Evolutionary conservation across 64 coral and sea anemone genomes (phyloP), one percentile per base, ranked within the genome.

Genomic region (Stylophora pistillata): DNA sequence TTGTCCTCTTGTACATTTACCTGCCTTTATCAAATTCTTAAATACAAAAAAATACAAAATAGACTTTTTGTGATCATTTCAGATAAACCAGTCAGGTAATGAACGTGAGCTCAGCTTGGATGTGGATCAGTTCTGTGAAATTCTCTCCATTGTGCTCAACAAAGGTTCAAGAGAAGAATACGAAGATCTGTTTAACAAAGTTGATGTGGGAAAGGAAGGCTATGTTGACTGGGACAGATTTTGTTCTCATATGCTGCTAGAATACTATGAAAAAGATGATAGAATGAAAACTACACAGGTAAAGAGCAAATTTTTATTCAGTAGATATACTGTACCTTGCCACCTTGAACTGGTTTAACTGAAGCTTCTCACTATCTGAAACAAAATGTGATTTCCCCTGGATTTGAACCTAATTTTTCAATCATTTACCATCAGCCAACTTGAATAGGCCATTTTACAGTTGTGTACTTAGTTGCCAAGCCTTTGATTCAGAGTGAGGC

Each of bases 181-280:
- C 88, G 93, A 87, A 63, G 90, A 99, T 55, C 74, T 99, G 32
- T 99, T 99, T 72, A 93, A 95, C 56, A 95, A 90, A 55, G 88
- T 99, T 86, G 97, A 99, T 80, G 94, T 92, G 9, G 83, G 82
- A 3, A 99, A 99, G 77, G 97, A 99, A 31, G 97, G 97, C 7
- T 99, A 95, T 91, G 97, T 95, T 55, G 97, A 99, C 78, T 99
- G 97, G 97, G 97, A 99, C 85, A 99, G 95, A 20, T 99, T 99
- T 55, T 99, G 93, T 74, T 95, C 93, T 60, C 91, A 99, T 56
- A 99, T 99, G 97, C 84, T 95, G 9, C 93, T 95, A 14, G 97
- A 99, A 61, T 99, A 99, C 72, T 95, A 99, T 82, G 97, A 99
- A 77, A 99, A 99, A 76, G 97, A 99, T 93, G 97, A 99, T 61